Base-by-base conservation (phyloP, 2,888 invertebrate genomes). In the Dendrolimus pini region DNA sequence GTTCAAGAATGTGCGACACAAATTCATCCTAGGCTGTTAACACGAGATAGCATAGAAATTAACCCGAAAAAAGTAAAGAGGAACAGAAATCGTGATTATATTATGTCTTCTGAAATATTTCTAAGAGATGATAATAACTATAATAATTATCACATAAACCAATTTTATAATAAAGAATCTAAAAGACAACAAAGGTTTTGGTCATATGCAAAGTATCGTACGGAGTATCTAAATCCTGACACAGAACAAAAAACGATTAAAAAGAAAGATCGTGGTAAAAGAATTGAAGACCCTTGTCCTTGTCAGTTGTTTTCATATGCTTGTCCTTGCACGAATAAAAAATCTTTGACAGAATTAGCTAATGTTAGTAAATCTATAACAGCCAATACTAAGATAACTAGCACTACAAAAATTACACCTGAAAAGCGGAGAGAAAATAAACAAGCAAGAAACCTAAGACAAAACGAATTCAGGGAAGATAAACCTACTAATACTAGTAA, bases 251-350 rank as follows among this genome's bases (percentile, higher is more conserved):
- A 75, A 58, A 81, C 74, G 60, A 56, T 41, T 41, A 82, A 72
- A 66, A 83, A 73, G 61, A 82, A 80, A 66, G 75, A 80, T 9
- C 71, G 62, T 41, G 73, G 71, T 1, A 78, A 78, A 58, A 75
- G 72, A 10, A 75, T 64, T 7, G 81, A 83, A 64, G 74, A 84
- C 59, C 84, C 84, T 7, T 87, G 85, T 61, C 84, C 85, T 0
- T 85, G 86, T 65, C 83, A 86, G 69, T 66, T 87, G 60, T 86
- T 86, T 72, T 83, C 85, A 7, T 85, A 84, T 59, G 76, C 79
- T 12, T 85, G 85, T 62, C 81, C 84, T 53, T 88, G 86, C 63
- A 74, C 74, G 1, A 75, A 74, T 52, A 73, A 75, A 56, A 78
- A 78, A 64, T 81, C 81, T 10, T 66, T 75, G 1, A 74, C 74